Evolutionary conservation across 2,888 invertebrate species (phyloP).

Genomic region (Mythimna albipuncta): DNA sequence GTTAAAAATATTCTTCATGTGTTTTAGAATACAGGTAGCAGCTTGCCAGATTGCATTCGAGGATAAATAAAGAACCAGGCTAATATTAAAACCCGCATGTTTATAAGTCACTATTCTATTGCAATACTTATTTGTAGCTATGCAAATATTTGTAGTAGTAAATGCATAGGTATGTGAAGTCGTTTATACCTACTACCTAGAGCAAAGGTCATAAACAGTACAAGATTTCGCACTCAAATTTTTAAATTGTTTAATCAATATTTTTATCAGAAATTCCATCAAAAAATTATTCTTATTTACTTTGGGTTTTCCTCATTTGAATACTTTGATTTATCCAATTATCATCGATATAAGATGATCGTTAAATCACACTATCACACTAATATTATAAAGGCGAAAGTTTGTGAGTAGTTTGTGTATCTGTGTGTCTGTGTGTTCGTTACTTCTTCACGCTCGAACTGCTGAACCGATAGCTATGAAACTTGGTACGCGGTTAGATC

Average conservation of each 20-base stretch:
- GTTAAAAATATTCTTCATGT: no score
- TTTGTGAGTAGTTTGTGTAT: no score
- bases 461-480: no score
- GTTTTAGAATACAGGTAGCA: not conserved
- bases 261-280: not conserved
- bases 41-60: constrained; percentile 2
- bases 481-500: no score
- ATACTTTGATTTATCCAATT: no score
- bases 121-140: not conserved
- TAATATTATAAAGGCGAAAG: no score
- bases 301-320: not conserved
- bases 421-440: no score
- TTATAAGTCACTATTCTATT: constrained; percentile 1
- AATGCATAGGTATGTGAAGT: constrained; percentile 1
- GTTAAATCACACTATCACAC: no score
- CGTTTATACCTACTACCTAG: not conserved
- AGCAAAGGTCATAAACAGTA: constrained; percentile 1
- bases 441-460: no score
- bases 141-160: not conserved
- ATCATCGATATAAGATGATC: no score
- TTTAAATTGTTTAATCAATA: not conserved
- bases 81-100: not conserved
- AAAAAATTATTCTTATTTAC: not conserved
- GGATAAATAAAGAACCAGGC: not conserved
- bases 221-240: constrained; percentile 4